phyloP scores from a whole-genome alignment of 1,140 invertebrate genomes.

The Anadara kagoshimensis region DNA sequence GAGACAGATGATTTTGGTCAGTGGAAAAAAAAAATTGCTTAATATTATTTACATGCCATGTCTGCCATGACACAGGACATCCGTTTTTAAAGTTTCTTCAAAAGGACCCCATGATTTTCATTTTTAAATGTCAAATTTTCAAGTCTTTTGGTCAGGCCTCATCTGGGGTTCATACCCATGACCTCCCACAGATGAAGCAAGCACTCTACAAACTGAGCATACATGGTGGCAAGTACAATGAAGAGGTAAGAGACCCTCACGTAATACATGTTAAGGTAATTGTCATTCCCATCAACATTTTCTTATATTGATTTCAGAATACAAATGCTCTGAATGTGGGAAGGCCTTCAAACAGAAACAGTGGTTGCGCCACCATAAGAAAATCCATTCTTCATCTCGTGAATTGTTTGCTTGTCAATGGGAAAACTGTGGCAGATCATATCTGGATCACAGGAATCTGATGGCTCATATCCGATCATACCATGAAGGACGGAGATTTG shows the following conservation, averaged over 20 bases:
- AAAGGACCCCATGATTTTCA: too few species aligned
- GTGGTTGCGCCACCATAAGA: slow-evolving; percentile 32
- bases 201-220: background rate
- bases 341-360: slow-evolving; percentile 20
- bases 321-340: slow-evolving; percentile 18
- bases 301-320: slow-evolving; percentile 1
- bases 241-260: background rate
- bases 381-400: slow-evolving; percentile 34
- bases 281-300: background rate
- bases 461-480: slow-evolving; percentile 48
- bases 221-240: background rate
- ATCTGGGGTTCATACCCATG: too few species aligned
- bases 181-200: too few species aligned
- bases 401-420: slow-evolving; percentile 42
- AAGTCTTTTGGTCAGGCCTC: too few species aligned
- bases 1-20: too few species aligned
- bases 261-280: background rate
- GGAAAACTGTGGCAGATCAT: slow-evolving; percentile 46
- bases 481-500: slow-evolving; percentile 46
- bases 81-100: too few species aligned
- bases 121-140: too few species aligned
- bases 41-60: too few species aligned
- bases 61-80: too few species aligned
- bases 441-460: slow-evolving; percentile 48
- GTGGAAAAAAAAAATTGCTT: too few species aligned